These are phyloP conservation scores for Drosophila triauraria DNA, from an alignment of 1,140 invertebrate species.

Conservation along the genomic window DNA sequence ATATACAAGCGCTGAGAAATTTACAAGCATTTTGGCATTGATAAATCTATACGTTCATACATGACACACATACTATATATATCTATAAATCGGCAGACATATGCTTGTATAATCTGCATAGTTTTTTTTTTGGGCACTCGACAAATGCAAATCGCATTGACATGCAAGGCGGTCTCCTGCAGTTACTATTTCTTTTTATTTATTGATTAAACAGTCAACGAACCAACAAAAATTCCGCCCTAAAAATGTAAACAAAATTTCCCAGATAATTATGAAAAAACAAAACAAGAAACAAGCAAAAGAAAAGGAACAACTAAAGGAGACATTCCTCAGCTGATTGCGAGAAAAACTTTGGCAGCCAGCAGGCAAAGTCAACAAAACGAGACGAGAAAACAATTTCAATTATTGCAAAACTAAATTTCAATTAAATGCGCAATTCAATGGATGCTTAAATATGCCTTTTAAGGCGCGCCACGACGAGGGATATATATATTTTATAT, in stretches of 20 bases:
- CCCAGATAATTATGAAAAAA: slow-evolving; percentile 48
- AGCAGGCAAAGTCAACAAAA: slow-evolving; percentile 22
- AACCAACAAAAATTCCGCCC: slow-evolving; percentile 14
- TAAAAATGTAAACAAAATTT: slow-evolving; percentile 34
- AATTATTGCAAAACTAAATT: slow-evolving; percentile 43
- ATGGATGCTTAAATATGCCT: slow-evolving; percentile 62
- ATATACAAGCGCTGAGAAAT: slow-evolving; percentile 26
- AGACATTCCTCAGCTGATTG: slow-evolving; percentile 37
- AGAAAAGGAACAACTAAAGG: not conserved
- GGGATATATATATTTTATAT: not conserved
- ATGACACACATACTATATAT: slow-evolving; percentile 12
- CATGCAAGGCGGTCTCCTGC: slow-evolving; percentile 62
- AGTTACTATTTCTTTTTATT: slow-evolving; percentile 21
- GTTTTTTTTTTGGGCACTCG: slow-evolving; percentile 31
- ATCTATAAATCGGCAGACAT: slow-evolving; percentile 11
- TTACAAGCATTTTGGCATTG: slow-evolving; percentile 43
- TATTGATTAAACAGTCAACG: slow-evolving; percentile 77
- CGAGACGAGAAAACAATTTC: slow-evolving; percentile 38
- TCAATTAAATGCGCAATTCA: slow-evolving; percentile 48
- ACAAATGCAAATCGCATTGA: slow-evolving; percentile 59
- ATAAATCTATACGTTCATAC: slow-evolving; percentile 29
- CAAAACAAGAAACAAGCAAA: not conserved
- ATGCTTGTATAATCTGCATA: slow-evolving; percentile 23
- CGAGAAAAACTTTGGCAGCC: slow-evolving; percentile 42
- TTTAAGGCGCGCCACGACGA: slow-evolving; percentile 58